These are phyloP conservation scores for Meloidogyne hapla DNA, from an alignment of 1,140 invertebrate species.

Conservation along the genomic window DNA sequence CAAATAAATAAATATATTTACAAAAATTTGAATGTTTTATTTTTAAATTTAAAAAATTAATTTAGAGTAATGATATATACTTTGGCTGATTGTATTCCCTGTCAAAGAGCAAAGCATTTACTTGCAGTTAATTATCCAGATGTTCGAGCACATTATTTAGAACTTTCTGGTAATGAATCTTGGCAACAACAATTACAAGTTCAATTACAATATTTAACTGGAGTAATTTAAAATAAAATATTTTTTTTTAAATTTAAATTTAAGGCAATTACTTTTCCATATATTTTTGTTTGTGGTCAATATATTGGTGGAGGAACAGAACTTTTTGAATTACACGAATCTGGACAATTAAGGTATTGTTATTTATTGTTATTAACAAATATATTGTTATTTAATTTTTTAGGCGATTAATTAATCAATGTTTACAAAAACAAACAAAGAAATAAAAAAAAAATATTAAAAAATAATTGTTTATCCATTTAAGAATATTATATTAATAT, in stretches of 20 bases:
- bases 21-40: too few species aligned
- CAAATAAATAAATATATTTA: too few species aligned
- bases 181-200: conserved; percentile 63
- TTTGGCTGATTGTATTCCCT: conserved; percentile 50
- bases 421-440: not conserved
- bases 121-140: conserved; percentile 44
- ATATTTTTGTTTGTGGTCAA: conserved; percentile 61
- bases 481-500: too few species aligned
- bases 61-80: conserved; percentile 56
- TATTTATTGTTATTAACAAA: not conserved
- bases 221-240: conserved; percentile 26
- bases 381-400: not conserved
- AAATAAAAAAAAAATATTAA: not conserved
- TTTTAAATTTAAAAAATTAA: not conserved
- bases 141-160: conserved; percentile 48
- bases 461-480: too few species aligned
- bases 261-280: conserved; percentile 58
- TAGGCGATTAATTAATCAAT: not conserved
- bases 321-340: conserved; percentile 60
- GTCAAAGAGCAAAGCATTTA: conserved; percentile 46
- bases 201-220: conserved; percentile 62
- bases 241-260: not conserved
- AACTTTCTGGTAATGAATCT: conserved; percentile 59
- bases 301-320: conserved; percentile 63
- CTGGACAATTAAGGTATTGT: conserved; percentile 48